phyloP scores from a whole-genome alignment of 2,888 invertebrate genomes.

The Bimastos eiseni region DNA sequence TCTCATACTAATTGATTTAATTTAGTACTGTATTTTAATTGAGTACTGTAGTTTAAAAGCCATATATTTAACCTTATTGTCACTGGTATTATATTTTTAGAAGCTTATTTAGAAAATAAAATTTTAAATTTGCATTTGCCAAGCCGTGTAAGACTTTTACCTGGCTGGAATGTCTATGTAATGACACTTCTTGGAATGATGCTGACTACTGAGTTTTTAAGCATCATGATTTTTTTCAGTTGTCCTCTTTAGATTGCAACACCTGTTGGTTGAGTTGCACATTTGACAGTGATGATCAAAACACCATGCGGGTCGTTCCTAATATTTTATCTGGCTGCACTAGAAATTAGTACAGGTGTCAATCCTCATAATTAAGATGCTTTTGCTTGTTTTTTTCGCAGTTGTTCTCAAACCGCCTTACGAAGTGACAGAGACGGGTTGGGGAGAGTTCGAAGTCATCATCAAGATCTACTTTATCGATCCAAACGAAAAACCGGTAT shows the following conservation, averaged over 20 bases:
- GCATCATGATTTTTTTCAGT: neutral
- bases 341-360: neutral
- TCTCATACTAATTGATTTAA: neutral
- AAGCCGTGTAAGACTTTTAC: too few relatives aligned
- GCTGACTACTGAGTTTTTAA: neutral
- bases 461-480: slow-evolving; percentile 97
- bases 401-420: slow-evolving; percentile 93
- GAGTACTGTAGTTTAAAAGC: too few relatives aligned
- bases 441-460: slow-evolving; percentile 98
- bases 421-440: slow-evolving; percentile 95
- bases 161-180: too few relatives aligned
- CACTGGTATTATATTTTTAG: too few relatives aligned
- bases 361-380: neutral
- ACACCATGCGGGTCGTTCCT: neutral
- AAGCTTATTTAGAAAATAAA: too few relatives aligned
- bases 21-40: too few relatives aligned
- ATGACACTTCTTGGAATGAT: neutral
- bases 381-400: slow-evolving; percentile 41
- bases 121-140: too few relatives aligned
- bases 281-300: neutral
- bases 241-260: neutral
- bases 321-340: neutral
- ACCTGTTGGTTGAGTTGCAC: neutral
- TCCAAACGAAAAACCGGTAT: slow-evolving; percentile 87
- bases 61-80: too few relatives aligned